Conservation (phyloP, 2,888 invertebrate species). For the Noctua janthina region DNA sequence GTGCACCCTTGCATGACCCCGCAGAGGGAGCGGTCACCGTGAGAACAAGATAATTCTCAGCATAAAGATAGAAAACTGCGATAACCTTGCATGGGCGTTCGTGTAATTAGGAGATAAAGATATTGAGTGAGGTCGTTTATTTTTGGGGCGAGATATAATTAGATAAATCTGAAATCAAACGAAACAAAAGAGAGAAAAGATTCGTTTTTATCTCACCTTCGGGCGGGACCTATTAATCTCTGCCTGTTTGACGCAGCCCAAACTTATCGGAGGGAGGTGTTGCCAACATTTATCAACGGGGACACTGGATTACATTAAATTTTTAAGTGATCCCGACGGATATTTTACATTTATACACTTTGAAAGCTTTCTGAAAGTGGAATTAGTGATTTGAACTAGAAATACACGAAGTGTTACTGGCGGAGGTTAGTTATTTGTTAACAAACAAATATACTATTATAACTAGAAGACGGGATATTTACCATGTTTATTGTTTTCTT, state of each 20-base stretch:
- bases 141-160: conserved; percentile 37
- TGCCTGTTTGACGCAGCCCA: conserved; percentile 50
- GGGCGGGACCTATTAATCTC: conserved; percentile 54
- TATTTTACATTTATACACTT: conserved; percentile 28
- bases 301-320: conserved; percentile 47
- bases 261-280: conserved; percentile 48
- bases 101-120: conserved; percentile 52
- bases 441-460: too few relatives aligned
- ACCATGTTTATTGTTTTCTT: too few relatives aligned
- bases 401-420: too few relatives aligned
- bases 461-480: too few relatives aligned
- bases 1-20: conserved; percentile 58
- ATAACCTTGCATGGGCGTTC: conserved; percentile 16
- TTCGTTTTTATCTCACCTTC: conserved; percentile 62
- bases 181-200: conserved; percentile 37
- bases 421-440: background rate
- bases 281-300: conserved; percentile 57
- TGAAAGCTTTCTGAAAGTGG: conserved; percentile 14
- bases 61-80: conserved; percentile 33
- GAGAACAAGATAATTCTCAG: conserved; percentile 51
- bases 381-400: background rate
- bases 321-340: conserved; percentile 48
- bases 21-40: conserved; percentile 42
- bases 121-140: conserved; percentile 33
- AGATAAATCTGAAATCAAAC: conserved; percentile 48